Conservation (phyloP, 2,113 vertebrate species). For the human (Homo sapiens) region GRCh38 chr7:154114501-154115000, state of each 20-base stretch:
- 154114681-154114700: neutral
- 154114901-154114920: neutral
- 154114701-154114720: neutral
- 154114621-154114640: neutral
- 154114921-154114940: no score
- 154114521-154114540: neutral
- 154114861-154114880: neutral
- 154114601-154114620: neutral
- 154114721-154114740: neutral
- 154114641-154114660: rapidly evolving
- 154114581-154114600: rapidly evolving
- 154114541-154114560: neutral
- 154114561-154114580: neutral
- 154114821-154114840: neutral
- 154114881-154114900: neutral
- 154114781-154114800: neutral
- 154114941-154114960: neutral
- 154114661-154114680: neutral
- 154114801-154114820: neutral
- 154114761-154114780: neutral
- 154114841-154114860: neutral
- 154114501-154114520: neutral
- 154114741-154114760: neutral
- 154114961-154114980: neutral
- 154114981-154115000: no score